Base-by-base conservation (phyloP, 2,113 vertebrate genomes). In the Raja brachyura region DNA sequence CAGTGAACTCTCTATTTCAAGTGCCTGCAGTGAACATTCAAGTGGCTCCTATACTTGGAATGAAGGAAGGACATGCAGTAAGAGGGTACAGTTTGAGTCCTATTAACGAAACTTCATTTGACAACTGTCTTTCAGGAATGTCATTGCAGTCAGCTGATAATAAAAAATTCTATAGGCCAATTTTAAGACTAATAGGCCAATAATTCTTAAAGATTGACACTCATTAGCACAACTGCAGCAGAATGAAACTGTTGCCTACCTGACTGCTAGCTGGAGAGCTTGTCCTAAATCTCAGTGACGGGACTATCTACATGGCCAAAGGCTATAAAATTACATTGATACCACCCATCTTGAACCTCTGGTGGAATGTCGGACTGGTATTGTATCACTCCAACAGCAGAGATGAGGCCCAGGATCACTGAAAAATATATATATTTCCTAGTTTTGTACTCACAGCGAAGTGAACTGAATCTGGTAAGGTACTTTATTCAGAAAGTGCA, bases 21-120 rank as follows among this genome's bases (percentile, higher is more conserved):
- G 98, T 76, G 97, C 97, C 66, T 99, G 98, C 96, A 99, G 98
- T 5, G 98, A 99, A 95, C 97, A 97, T 96, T 99, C 98, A 96
- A 99, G 98, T 1, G 96, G 97, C 94, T 98, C 98, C 16, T 98
- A 96, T 94, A 98, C 98, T 4, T 98, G 98, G 97, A 98, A 97
- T 68, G 97, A 98, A 66, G 96, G 97, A 90, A 97, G 96, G 94
- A 96, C 97, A 93, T 96, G 94, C 93, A 96, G 96, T 94, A 97
- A 96, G 96, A 96, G 95, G 97, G 98, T 98, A 97, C 88, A 90
- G 88, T 90, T 22, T 92, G 31, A 90, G 86, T 90, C 86, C n/a
- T 73, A 92, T 73, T 74, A 28, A 92, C 4, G 25, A 20, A 92
- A 74, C 33, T 28, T 92, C 66, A 73, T 92, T 73, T 92, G 90